A percentile compares a stretch with the other conserved stretches of the same genome.
phyloP scores from a whole-genome alignment of 2,113 vertebrate genomes.

The Saccopteryx leptura region DNA sequence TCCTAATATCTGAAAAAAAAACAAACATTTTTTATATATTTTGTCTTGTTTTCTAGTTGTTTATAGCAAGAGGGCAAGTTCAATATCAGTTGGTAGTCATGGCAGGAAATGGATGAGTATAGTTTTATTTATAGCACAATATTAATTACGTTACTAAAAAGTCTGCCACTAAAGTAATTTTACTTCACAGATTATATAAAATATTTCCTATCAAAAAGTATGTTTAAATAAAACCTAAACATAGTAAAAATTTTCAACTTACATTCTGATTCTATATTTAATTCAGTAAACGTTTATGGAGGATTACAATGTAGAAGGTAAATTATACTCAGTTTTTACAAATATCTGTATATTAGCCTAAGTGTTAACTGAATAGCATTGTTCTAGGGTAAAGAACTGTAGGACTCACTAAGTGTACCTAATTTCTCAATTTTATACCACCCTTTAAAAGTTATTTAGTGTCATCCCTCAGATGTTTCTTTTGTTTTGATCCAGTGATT shows the following conservation, averaged over 20 bases:
- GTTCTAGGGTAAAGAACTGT: background rate
- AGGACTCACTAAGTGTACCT: background rate
- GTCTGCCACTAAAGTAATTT: slow-evolving; percentile 33
- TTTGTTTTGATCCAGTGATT: slow-evolving; percentile 27
- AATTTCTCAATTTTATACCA: background rate
- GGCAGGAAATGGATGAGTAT: slow-evolving; percentile 36
- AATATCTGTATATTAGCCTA: background rate
- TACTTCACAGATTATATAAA: slow-evolving; percentile 42
- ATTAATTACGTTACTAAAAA: slow-evolving; percentile 54
- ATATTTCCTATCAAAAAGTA: background rate
- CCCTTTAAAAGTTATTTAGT: background rate
- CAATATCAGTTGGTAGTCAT: slow-evolving; percentile 33
- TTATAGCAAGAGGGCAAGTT: slow-evolving; percentile 16
- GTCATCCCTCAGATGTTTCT: background rate
- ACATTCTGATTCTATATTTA: background rate
- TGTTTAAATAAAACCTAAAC: slow-evolving; percentile 50
- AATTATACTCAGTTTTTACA: background rate
- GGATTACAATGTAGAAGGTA: background rate
- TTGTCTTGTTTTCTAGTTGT: slow-evolving; percentile 56
- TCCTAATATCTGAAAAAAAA: slow-evolving; percentile 50
- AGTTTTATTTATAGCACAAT: slow-evolving; percentile 64
- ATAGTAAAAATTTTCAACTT: slow-evolving; percentile 29
- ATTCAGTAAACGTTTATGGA: background rate
- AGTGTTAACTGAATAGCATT: background rate
- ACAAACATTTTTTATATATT: background rate